These are phyloP conservation scores for Megaceryle alcyon DNA, from an alignment of 2,797 vertebrate genomes.

Conservation along the genomic window DNA sequence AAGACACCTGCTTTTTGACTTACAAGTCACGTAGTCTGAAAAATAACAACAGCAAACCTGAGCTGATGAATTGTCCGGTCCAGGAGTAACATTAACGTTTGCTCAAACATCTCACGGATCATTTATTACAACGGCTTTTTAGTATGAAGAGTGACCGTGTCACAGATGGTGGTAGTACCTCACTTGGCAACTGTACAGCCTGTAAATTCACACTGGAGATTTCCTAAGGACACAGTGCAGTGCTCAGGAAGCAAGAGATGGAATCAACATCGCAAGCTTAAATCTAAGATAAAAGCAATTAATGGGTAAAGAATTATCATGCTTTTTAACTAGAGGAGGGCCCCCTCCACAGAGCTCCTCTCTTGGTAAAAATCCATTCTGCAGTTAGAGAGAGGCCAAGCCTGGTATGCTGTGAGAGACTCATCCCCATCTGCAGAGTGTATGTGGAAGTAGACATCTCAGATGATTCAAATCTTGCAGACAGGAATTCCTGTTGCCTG, in stretches of 20 bases:
- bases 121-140: neutral
- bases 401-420: neutral
- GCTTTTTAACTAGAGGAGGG: neutral
- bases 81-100: fast-evolving
- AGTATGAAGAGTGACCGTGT: fast-evolving
- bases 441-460: neutral
- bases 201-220: neutral
- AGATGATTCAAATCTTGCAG: neutral
- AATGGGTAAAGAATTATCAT: neutral
- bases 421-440: neutral
- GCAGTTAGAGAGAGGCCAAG: neutral
- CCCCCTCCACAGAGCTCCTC: neutral
- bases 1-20: neutral
- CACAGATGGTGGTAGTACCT: neutral
- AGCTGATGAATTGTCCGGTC: neutral
- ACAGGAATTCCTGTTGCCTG: neutral
- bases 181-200: neutral
- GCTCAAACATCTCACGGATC: neutral
- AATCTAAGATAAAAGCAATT: neutral
- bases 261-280: neutral
- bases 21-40: neutral
- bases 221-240: neutral
- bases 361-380: neutral
- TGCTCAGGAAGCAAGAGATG: neutral
- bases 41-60: neutral